These are phyloP conservation scores for Aradophagus sp. DNA, from an alignment of 1,140 invertebrate species.

Conservation along the genomic window DNA sequence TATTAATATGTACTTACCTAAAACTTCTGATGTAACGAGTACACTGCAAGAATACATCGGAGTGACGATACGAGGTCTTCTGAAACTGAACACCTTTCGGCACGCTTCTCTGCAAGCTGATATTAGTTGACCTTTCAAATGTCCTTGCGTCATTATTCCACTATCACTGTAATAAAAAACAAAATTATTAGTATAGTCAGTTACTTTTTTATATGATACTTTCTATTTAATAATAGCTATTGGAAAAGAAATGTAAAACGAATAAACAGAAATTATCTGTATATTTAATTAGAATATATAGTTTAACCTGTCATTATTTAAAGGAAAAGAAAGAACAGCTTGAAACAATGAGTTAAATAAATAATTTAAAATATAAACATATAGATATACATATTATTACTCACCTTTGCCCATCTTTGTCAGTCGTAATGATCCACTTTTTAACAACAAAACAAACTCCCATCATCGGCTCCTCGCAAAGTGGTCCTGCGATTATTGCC, in stretches of 20 bases:
- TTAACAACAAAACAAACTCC: conserved; percentile 94
- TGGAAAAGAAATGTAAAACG: too few relatives aligned
- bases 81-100: conserved; percentile 89
- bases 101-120: conserved; percentile 93
- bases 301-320: too few relatives aligned
- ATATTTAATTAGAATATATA: too few relatives aligned
- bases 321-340: too few relatives aligned
- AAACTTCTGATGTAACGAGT: conserved; percentile 91
- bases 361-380: too few relatives aligned
- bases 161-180: conserved; percentile 60
- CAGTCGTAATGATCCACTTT: conserved; percentile 79
- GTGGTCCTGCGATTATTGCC: conserved; percentile 89
- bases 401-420: conserved; percentile 71
- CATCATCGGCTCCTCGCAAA: conserved; percentile 97
- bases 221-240: too few relatives aligned
- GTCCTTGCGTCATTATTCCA: conserved; percentile 64
- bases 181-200: too few relatives aligned
- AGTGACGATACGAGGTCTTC: conserved; percentile 92
- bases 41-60: conserved; percentile 98
- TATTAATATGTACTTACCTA: conserved; percentile 80
- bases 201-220: too few relatives aligned
- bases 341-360: too few relatives aligned
- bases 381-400: too few relatives aligned
- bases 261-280: too few relatives aligned
- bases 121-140: conserved; percentile 89